These are phyloP conservation scores for Pygoscelis antarcticus DNA, from an alignment of 2,113 vertebrate species.

Conservation along the genomic window DNA sequence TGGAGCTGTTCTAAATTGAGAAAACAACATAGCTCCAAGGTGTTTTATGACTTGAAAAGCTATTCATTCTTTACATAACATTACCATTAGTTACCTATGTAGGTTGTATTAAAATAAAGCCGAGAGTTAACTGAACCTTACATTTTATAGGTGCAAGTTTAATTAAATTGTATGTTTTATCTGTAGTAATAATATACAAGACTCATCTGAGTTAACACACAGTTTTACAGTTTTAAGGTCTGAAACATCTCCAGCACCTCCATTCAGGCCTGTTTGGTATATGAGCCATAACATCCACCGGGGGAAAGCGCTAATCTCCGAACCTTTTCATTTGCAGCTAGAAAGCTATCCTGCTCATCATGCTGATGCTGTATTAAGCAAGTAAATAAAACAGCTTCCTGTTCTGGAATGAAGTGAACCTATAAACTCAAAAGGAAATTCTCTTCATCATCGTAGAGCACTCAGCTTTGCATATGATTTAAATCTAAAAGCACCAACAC, in stretches of 20 bases:
- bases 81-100: conserved; percentile 23
- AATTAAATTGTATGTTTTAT: conserved; percentile 54
- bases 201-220: neutral
- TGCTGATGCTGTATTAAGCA: neutral
- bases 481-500: conserved; percentile 9
- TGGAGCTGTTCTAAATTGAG: neutral
- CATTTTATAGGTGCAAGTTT: neutral
- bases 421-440: neutral
- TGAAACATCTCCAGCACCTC: neutral
- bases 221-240: conserved; percentile 25
- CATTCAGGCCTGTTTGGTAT: conserved; percentile 5
- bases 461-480: neutral
- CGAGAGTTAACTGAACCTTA: conserved; percentile 12
- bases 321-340: conserved; percentile 11
- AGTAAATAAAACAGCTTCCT: neutral
- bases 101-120: conserved; percentile 32
- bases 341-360: neutral
- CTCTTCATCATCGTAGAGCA: neutral
- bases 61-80: conserved; percentile 6
- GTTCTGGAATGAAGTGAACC: neutral
- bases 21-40: neutral
- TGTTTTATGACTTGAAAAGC: conserved; percentile 23
- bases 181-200: conserved; percentile 20
- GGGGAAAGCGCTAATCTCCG: neutral
- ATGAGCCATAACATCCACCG: neutral